A percentile compares a stretch with the other conserved stretches of the same genome.
Evolutionary conservation across 2,888 invertebrate species (phyloP).

Genomic region (Leucania comma): DNA sequence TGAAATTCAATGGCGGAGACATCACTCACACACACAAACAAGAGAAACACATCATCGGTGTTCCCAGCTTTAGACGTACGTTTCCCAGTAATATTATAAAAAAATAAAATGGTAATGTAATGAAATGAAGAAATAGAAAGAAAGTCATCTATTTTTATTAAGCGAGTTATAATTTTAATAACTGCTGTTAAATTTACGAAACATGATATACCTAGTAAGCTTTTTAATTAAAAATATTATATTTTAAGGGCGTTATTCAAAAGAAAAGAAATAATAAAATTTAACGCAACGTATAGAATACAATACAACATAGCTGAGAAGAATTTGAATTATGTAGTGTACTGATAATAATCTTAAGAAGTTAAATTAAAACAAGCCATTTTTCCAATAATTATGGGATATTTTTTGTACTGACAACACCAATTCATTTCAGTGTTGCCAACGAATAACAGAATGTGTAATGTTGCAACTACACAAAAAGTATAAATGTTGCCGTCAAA

Average conservation of each 20-base stretch:
- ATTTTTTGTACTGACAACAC: conserved; percentile 25
- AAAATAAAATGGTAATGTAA: neutral
- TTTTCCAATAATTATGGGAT: conserved; percentile 18
- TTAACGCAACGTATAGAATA: neutral
- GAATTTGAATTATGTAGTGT: neutral
- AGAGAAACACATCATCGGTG: conserved; percentile 77
- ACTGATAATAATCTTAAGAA: neutral
- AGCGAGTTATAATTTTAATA: neutral
- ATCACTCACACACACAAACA: conserved; percentile 82
- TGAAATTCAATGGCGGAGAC: conserved; percentile 88
- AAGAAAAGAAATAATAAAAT: too few species aligned
- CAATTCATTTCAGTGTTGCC: conserved; percentile 7
- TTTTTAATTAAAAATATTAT: neutral
- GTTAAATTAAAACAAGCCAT: neutral
- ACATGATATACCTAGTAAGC: too few species aligned
- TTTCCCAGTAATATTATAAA: conserved; percentile 5
- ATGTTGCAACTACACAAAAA: conserved; percentile 31
- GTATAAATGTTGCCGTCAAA: conserved; percentile 8
- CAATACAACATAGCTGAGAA: neutral
- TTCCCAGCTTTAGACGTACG: conserved; percentile 63
- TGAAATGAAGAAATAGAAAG: neutral
- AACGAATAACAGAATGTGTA: neutral
- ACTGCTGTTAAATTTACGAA: neutral
- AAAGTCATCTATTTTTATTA: neutral
- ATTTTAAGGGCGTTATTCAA: neutral